phyloP scores from a whole-genome alignment of 2,888 invertebrate species.

The Mythimna ferrago region DNA sequence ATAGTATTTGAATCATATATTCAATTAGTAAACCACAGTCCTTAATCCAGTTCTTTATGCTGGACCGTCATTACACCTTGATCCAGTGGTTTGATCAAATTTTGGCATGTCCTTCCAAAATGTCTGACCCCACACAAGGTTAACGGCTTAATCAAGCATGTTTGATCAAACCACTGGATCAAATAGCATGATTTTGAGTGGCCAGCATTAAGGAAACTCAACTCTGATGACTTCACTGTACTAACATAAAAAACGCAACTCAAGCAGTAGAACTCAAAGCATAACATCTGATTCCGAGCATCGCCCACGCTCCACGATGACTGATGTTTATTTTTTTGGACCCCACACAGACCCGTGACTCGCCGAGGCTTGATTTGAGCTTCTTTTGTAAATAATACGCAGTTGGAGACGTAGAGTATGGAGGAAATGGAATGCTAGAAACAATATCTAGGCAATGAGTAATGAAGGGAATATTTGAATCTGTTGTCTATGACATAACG shows the following conservation, averaged over 20 bases:
- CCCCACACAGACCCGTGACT: conserved; percentile 68
- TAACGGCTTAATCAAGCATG: too few relatives aligned
- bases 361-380: conserved; percentile 30
- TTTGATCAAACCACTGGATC: too few relatives aligned
- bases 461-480: not conserved
- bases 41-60: too few relatives aligned
- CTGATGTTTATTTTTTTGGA: conserved; percentile 70
- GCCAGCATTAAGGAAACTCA: not conserved
- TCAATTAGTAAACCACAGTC: not conserved
- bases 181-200: too few relatives aligned
- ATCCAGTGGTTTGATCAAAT: too few relatives aligned
- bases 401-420: conserved; percentile 1
- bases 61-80: too few relatives aligned
- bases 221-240: not conserved
- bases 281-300: conserved; percentile 41
- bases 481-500: too few relatives aligned
- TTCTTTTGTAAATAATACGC: conserved; percentile 49
- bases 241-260: conserved; percentile 33
- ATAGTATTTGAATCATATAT: too few relatives aligned
- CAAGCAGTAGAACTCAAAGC: conserved; percentile 13
- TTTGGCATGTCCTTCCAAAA: too few relatives aligned
- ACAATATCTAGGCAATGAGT: not conserved
- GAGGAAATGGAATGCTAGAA: conserved; percentile 2
- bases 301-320: conserved; percentile 67
- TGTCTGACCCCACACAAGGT: too few relatives aligned